Evolutionary conservation across 2,113 vertebrate species (phyloP).

Genomic region (Oreotrochilus melanogaster): DNA sequence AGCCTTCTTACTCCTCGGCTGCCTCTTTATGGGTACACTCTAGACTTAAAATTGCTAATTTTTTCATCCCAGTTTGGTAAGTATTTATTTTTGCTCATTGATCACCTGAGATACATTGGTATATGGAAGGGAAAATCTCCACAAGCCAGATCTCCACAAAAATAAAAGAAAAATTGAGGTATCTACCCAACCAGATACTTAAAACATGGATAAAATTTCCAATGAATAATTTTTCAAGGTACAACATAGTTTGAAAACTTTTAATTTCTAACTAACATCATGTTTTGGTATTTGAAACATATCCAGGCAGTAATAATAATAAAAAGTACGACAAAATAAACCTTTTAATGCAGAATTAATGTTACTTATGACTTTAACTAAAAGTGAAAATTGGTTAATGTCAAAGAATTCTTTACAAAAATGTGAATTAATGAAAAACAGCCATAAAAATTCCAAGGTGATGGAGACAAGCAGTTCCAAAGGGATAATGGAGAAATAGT

Average conservation of each 20-base stretch:
- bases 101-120: not conserved
- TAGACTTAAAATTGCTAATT: not conserved
- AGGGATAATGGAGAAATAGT: conserved; percentile 76
- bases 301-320: conserved; percentile 74
- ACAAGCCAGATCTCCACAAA: not conserved
- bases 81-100: not conserved
- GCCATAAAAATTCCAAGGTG: conserved; percentile 85
- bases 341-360: conserved; percentile 80
- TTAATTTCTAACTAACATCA: conserved; percentile 68
- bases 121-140: not conserved
- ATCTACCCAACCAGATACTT: not conserved
- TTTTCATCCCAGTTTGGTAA: conserved; percentile 19
- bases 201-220: not conserved
- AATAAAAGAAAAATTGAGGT: not conserved
- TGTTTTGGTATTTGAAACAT: conserved; percentile 82
- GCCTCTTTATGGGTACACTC: not conserved
- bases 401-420: conserved; percentile 77
- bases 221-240: conserved; percentile 26
- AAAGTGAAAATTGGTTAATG: conserved; percentile 78
- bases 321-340: conserved; percentile 77
- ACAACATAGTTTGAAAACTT: conserved; percentile 57
- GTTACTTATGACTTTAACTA: conserved; percentile 85
- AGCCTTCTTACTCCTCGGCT: not conserved
- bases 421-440: conserved; percentile 81
- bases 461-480: conserved; percentile 47